phyloP scores from a whole-genome alignment of 2,797 vertebrate species.

The Poeciliopsis turneri region DNA sequence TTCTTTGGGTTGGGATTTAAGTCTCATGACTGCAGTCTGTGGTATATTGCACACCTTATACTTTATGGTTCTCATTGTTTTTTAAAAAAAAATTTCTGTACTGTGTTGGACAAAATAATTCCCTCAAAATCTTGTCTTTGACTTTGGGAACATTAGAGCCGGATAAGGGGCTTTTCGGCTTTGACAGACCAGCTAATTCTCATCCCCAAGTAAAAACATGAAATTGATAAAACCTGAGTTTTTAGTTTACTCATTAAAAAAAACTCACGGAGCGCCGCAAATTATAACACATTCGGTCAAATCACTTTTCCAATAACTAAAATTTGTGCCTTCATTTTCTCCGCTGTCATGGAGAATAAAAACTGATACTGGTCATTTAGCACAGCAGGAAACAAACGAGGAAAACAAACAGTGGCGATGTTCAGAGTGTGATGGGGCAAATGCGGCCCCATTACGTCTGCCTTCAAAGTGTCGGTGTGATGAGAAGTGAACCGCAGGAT shows the following conservation, averaged over 20 bases:
- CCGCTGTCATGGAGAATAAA: neutral
- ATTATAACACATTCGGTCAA: neutral
- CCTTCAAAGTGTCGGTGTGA: neutral
- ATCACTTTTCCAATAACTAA: neutral
- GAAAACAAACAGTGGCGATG: neutral
- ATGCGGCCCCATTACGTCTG: neutral
- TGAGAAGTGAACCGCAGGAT: neutral
- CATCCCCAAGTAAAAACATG: neutral
- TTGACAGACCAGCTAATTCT: neutral
- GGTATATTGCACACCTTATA: neutral
- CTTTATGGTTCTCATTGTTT: neutral
- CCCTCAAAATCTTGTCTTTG: neutral
- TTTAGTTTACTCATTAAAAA: neutral
- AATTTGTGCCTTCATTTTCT: constrained; percentile 1
- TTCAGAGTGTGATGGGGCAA: neutral
- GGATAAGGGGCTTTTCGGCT: neutral
- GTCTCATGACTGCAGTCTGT: neutral
- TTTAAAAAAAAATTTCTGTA: neutral
- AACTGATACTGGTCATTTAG: constrained; percentile 3
- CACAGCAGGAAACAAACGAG: neutral
- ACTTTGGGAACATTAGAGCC: neutral
- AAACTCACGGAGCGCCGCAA: neutral
- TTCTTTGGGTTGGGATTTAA: neutral
- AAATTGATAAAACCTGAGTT: neutral
- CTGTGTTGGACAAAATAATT: neutral